Evolutionary conservation across 1,140 invertebrate genomes (phyloP).

Genomic region (Brachionus sp.): DNA sequence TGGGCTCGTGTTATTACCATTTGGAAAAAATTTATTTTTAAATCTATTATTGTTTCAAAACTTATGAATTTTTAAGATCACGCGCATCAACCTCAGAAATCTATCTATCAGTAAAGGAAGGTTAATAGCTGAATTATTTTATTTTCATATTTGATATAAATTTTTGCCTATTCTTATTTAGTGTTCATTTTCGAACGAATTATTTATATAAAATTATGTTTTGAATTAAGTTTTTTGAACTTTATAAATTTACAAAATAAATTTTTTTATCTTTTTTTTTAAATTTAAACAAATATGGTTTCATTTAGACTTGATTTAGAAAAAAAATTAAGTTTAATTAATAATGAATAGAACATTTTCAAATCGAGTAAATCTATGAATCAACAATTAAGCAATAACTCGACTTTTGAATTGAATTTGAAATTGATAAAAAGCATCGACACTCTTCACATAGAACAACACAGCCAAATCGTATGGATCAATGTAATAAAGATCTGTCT

Average conservation of each 20-base stretch:
- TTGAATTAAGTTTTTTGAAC: too few species aligned
- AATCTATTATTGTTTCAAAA: too few species aligned
- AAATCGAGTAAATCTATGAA: conserved; percentile 17
- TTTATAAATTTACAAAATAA: background rate
- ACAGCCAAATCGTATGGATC: conserved; percentile 5
- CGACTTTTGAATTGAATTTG: background rate
- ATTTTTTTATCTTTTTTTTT: background rate
- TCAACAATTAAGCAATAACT: background rate
- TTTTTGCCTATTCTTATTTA: too few species aligned
- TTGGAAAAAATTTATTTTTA: too few species aligned
- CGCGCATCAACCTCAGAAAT: too few species aligned
- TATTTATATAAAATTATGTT: too few species aligned
- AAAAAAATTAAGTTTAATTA: background rate
- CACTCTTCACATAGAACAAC: background rate
- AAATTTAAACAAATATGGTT: background rate
- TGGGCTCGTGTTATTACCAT: too few species aligned
- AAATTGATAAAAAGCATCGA: background rate
- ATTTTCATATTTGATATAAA: too few species aligned
- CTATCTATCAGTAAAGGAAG: too few species aligned
- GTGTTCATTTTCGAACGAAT: too few species aligned
- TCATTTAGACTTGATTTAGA: conserved; percentile 7
- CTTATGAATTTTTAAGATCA: too few species aligned
- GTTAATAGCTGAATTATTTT: too few species aligned
- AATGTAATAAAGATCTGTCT: conserved; percentile 33
- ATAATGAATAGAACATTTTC: background rate